These are phyloP conservation scores for Trachymyrmex septentrionalis DNA, from an alignment of 1,140 invertebrate species.

Conservation along the genomic window DNA sequence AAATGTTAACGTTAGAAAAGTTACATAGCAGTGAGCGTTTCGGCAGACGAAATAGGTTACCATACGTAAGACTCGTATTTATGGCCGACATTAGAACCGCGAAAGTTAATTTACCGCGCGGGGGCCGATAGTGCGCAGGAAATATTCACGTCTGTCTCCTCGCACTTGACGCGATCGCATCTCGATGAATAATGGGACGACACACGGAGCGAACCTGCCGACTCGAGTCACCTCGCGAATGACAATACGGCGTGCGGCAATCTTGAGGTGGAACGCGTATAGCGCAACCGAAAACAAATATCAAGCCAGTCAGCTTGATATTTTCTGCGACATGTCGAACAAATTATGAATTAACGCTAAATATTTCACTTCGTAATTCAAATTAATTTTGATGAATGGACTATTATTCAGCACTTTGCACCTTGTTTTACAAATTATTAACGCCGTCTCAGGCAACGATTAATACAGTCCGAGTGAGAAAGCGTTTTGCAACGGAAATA, in stretches of 20 bases:
- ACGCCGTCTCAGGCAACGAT: neutral
- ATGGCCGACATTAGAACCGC: neutral
- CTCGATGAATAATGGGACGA: conserved; percentile 31
- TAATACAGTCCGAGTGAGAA: neutral
- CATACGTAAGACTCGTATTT: neutral
- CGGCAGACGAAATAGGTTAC: neutral
- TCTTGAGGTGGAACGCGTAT: neutral
- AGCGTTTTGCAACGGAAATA: neutral
- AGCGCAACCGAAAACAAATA: conserved; percentile 12
- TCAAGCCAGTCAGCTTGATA: neutral
- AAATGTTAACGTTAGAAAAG: neutral
- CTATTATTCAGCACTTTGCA: neutral
- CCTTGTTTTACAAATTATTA: neutral
- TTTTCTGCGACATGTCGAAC: neutral
- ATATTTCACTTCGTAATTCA: conserved; percentile 17
- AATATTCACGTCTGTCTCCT: conserved; percentile 4
- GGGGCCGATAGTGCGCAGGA: neutral
- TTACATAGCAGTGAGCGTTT: neutral
- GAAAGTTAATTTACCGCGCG: neutral
- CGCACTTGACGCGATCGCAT: conserved; percentile 10
- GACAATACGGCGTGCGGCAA: neutral
- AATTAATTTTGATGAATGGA: conserved; percentile 6
- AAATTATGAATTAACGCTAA: neutral
- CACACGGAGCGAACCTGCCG: conserved; percentile 3
- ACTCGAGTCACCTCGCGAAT: conserved; percentile 7